Evolutionary conservation across 2,797 vertebrate species (phyloP).

Genomic region (Sebastes itinus): DNA sequence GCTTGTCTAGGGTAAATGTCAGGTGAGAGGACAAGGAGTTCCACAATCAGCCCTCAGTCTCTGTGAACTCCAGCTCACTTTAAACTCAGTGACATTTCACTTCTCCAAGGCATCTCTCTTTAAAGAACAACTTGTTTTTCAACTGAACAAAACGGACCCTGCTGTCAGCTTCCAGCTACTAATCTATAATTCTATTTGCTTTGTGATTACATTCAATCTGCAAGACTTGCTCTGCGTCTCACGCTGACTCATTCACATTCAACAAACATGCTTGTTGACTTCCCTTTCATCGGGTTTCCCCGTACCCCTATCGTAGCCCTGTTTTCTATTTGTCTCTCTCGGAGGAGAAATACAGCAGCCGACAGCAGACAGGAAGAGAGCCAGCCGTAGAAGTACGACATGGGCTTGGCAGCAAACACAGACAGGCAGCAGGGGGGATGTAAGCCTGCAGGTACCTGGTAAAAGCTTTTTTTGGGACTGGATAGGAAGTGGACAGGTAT

Average conservation of each 20-base stretch:
- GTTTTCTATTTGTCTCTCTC: background rate
- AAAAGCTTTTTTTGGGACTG: background rate
- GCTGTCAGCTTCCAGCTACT: background rate
- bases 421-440: background rate
- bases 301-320: too few species aligned
- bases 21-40: background rate
- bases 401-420: background rate
- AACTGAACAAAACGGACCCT: background rate
- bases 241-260: conserved; percentile 7
- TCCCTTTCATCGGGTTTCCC: background rate
- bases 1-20: background rate
- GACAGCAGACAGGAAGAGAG: conserved; percentile 16
- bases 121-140: background rate
- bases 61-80: background rate
- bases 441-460: background rate
- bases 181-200: background rate
- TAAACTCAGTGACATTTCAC: background rate
- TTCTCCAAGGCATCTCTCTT: background rate
- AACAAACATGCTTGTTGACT: background rate
- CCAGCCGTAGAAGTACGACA: background rate
- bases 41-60: background rate
- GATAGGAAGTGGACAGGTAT: background rate
- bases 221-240: background rate
- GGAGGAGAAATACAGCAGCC: background rate
- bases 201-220: background rate